These are phyloP conservation scores for Lochmaea capreae DNA, from an alignment of 2,888 invertebrate genomes.

Conservation along the genomic window DNA sequence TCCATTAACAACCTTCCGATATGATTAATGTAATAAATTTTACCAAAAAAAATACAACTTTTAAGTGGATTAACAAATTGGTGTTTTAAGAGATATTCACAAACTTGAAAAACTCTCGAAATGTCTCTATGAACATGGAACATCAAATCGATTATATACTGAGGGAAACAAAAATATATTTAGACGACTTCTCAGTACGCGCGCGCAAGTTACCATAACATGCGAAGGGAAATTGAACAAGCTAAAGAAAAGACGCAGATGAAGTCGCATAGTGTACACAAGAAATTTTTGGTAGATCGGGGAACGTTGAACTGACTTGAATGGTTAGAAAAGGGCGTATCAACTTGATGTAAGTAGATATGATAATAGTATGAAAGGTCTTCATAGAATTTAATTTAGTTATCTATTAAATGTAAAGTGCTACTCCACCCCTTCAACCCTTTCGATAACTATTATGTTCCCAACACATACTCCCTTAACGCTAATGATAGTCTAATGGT, in stretches of 20 bases:
- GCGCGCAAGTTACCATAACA: too few relatives aligned
- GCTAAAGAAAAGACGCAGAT: neutral
- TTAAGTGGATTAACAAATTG: neutral
- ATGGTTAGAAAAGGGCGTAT: constrained; percentile 1
- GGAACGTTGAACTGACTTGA: neutral
- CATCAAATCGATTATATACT: neutral
- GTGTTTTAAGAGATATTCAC: neutral
- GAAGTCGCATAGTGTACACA: neutral
- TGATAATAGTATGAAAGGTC: neutral
- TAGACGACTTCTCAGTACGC: neutral
- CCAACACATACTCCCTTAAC: too few relatives aligned
- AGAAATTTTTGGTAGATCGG: neutral
- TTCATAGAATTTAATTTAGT: neutral
- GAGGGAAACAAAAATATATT: neutral
- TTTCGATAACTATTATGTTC: too few relatives aligned
- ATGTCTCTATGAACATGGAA: neutral
- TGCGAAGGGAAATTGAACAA: too few relatives aligned
- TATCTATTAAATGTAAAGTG: neutral
- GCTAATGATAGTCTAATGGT: too few relatives aligned
- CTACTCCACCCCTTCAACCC: neutral
- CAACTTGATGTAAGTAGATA: constrained; percentile 6
- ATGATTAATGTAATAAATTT: too few relatives aligned
- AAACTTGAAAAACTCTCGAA: neutral
- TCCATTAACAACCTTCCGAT: too few relatives aligned
- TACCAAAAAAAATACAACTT: neutral